Evolutionary conservation across 2,797 vertebrate genomes (phyloP).

Genomic region (Mergus octosetaceus): DNA sequence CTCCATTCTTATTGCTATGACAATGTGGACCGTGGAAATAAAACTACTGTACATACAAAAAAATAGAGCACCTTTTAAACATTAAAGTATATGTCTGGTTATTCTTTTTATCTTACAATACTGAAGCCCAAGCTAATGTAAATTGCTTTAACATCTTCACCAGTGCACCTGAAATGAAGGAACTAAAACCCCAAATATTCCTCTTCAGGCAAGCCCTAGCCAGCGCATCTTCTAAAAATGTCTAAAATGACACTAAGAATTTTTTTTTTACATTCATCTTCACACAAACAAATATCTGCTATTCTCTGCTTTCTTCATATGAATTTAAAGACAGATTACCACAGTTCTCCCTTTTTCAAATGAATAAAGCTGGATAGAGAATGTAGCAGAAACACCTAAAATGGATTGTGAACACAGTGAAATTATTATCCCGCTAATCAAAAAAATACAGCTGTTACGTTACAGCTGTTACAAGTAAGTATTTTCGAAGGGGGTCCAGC

Average conservation of each 20-base stretch:
- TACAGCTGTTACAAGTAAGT: neutral
- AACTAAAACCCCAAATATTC: conserved; percentile 49
- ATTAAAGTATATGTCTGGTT: conserved; percentile 84
- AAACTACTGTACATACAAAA: conserved; percentile 87
- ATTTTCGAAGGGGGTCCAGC: neutral
- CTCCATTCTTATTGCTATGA: conserved; percentile 94
- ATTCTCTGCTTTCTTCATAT: conserved; percentile 79
- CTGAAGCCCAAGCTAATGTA: conserved; percentile 71
- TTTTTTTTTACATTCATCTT: conserved; percentile 85
- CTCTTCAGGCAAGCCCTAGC: conserved; percentile 65
- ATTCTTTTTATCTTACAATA: conserved; percentile 80
- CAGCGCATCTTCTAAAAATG: conserved; percentile 68
- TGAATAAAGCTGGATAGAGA: conserved; percentile 55
- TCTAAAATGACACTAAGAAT: conserved; percentile 76
- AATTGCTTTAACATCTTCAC: conserved; percentile 70
- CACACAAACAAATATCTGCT: conserved; percentile 69
- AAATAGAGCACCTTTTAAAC: conserved; percentile 90
- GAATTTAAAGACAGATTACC: conserved; percentile 8
- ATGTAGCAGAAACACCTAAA: conserved; percentile 64
- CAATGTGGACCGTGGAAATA: conserved; percentile 87
- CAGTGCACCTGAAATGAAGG: conserved; percentile 63
- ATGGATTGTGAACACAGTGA: conserved; percentile 72
- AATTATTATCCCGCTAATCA: conserved; percentile 68
- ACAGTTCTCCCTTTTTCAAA: conserved; percentile 50
- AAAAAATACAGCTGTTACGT: conserved; percentile 33